These are phyloP conservation scores for Pterostichus niger DNA, from an alignment of 2,888 invertebrate genomes.

Conservation along the genomic window DNA sequence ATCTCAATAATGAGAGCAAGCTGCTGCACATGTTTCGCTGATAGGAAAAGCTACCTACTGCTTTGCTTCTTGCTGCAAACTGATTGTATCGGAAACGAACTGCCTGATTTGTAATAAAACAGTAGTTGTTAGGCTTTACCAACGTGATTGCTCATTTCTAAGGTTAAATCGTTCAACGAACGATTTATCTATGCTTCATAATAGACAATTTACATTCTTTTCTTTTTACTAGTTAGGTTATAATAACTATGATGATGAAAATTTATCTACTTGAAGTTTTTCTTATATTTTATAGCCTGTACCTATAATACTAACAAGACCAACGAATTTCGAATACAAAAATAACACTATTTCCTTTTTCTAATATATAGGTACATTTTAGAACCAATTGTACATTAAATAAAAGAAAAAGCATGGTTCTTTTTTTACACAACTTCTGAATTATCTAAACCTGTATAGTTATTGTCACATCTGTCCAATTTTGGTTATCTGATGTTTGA, in stretches of 20 bases:
- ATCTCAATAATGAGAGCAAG: constrained; percentile 52
- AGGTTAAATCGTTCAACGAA: constrained; percentile 3
- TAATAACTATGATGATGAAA: constrained; percentile 10
- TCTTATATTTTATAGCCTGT: not conserved
- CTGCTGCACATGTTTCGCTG: constrained; percentile 43
- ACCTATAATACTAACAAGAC: too few species aligned
- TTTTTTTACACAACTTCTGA: too few species aligned
- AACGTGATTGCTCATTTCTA: constrained; percentile 27
- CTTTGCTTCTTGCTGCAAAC: constrained; percentile 18
- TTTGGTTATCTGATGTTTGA: too few species aligned
- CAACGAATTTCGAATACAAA: too few species aligned
- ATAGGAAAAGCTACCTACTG: constrained; percentile 3
- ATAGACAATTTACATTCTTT: constrained; percentile 42
- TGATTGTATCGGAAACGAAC: constrained; percentile 33
- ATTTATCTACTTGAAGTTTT: not conserved
- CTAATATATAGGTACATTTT: too few species aligned
- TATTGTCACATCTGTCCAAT: too few species aligned
- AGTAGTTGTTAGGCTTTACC: constrained; percentile 43
- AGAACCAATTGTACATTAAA: too few species aligned
- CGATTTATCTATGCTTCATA: constrained; percentile 32
- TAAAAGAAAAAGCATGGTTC: too few species aligned
- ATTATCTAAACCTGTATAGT: too few species aligned
- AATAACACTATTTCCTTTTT: too few species aligned
- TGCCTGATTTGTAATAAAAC: constrained; percentile 50
- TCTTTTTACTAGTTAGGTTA: not conserved